Conservation (phyloP, 1,140 invertebrate genomes). For the Mizuhopecten yessoensis region DNA sequence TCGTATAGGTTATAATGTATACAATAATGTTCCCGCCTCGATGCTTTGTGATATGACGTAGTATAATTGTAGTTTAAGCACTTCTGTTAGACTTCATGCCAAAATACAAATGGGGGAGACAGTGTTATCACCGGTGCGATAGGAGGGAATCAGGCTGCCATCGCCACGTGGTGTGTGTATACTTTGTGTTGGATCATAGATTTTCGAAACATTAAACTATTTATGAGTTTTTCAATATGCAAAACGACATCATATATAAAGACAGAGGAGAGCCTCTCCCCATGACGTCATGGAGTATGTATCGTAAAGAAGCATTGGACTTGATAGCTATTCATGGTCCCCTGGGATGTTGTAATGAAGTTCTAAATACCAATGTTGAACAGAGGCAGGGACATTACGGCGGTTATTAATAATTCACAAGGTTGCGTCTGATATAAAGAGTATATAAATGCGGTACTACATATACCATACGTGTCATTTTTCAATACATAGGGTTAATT, state of each 20-base stretch:
- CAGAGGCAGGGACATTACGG: background rate
- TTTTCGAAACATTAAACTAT: background rate
- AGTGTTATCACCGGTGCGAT: background rate
- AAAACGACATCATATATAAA: background rate
- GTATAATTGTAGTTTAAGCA: conserved; percentile 16
- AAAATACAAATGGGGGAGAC: background rate
- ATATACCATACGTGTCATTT: background rate
- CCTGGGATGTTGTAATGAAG: background rate
- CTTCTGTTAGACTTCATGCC: background rate
- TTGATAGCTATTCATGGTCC: background rate
- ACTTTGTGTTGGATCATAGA: background rate
- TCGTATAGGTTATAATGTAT: too few species aligned
- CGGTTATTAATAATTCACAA: background rate
- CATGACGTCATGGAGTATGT: background rate
- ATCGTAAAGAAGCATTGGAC: background rate
- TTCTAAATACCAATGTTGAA: background rate
- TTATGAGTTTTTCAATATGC: too few species aligned
- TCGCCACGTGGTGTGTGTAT: background rate
- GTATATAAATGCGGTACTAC: background rate
- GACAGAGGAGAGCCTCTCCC: background rate
- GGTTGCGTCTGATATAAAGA: background rate
- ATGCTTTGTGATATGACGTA: background rate
- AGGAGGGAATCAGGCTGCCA: background rate
- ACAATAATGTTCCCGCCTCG: background rate
- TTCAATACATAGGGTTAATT: too few species aligned